phyloP scores from a whole-genome alignment of 2,797 vertebrate species.

The Fundulus diaphanus region DNA sequence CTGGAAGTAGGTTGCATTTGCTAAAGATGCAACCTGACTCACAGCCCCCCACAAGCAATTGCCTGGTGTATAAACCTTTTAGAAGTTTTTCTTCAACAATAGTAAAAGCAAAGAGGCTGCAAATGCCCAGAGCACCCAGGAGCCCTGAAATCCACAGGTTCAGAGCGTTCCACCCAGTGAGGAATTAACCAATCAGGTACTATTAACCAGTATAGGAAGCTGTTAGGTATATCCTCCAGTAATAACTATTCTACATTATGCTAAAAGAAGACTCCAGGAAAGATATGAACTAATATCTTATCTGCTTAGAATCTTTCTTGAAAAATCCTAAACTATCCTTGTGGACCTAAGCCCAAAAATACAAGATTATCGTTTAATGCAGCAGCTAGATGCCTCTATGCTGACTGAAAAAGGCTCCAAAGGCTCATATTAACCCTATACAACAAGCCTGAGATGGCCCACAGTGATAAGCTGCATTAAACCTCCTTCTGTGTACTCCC shows the following conservation, averaged over 20 bases:
- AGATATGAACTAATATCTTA: not conserved
- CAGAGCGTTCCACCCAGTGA: constrained; percentile 3
- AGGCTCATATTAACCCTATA: constrained; percentile 61
- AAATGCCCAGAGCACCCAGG: constrained; percentile 1
- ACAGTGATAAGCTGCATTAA: constrained; percentile 61
- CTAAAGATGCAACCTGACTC: not conserved
- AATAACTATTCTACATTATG: not conserved
- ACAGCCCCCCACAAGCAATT: too few relatives aligned
- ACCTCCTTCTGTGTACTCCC: constrained; percentile 57
- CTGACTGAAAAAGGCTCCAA: constrained; percentile 38
- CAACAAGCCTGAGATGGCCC: constrained; percentile 36
- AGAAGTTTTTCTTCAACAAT: not conserved
- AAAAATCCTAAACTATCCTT: not conserved
- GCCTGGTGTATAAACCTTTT: not conserved
- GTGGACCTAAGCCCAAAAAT: constrained; percentile 25
- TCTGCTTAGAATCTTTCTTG: not conserved
- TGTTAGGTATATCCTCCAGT: not conserved
- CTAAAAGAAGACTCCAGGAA: not conserved
- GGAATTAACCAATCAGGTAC: constrained; percentile 59
- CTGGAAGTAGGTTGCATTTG: too few relatives aligned
- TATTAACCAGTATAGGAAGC: constrained; percentile 46
- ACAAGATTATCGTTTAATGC: constrained; percentile 8
- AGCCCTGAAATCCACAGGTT: constrained; percentile 13
- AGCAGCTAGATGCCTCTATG: constrained; percentile 16
- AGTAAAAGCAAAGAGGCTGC: constrained; percentile 6